Conservation (phyloP, 1,140 invertebrate genomes). For the Papilio xuthus region DNA sequence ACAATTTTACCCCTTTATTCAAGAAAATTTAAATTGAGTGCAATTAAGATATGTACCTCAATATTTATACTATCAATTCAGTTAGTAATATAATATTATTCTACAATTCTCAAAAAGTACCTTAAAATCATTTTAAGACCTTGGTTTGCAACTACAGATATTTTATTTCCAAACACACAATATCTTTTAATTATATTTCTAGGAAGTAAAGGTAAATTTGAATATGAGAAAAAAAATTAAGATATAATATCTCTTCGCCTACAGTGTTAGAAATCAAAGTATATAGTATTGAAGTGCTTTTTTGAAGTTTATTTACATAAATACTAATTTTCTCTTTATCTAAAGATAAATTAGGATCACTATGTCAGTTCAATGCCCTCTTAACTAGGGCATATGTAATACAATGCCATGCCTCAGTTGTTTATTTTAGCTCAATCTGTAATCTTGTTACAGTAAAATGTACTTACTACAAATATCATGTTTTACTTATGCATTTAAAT, state of each 20-base stretch:
- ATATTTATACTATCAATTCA: no score
- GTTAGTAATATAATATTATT: no score
- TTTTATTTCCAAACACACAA: no score
- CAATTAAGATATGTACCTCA: no score
- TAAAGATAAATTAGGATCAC: constrained; percentile 13
- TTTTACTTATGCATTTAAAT: not conserved
- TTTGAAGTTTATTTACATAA: not conserved
- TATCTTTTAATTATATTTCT: no score
- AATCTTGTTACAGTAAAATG: constrained; percentile 16
- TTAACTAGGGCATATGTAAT: constrained; percentile 25
- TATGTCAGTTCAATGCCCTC: constrained; percentile 26
- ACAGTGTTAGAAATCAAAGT: not conserved
- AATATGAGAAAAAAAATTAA: not conserved
- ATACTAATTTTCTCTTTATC: not conserved
- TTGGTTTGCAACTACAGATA: not conserved
- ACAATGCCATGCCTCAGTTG: constrained; percentile 4
- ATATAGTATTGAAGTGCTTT: not conserved
- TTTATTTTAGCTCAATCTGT: constrained; percentile 30
- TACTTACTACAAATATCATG: not conserved
- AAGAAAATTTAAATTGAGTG: no score
- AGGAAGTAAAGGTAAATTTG: not conserved
- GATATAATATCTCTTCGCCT: not conserved
- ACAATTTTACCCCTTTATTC: no score
- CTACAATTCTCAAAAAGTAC: not conserved
- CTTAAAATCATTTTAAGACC: no score